Evolutionary conservation across 2,888 invertebrate genomes (phyloP), one percentile per base, ranked within the genome.

Genomic region (Nomada goodeniana): DNA sequence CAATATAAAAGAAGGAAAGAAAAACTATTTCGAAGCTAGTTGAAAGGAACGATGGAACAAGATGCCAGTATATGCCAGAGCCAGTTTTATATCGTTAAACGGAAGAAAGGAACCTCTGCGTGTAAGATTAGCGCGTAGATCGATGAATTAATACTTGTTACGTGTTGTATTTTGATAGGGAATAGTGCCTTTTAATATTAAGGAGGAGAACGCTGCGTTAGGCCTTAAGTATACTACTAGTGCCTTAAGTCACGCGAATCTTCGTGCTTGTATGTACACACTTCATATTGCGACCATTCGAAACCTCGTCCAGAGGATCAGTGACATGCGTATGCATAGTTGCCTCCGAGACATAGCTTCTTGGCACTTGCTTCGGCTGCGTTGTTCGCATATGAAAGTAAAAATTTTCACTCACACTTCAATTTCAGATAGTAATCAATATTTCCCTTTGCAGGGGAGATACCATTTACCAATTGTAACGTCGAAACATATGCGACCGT

Each of bases 131-230:
- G 85, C 65, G 78, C 82, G 78, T 80, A 72, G 80, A 75, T 86
- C 74, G 78, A 87, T 87, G 83, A 87, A 86, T 89, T 83, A 86
- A 84, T 86, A 87, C 82, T 83, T 88, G 87, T 89, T 90, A 89
- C 86, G 85, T 87, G 85, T 89, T 90, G 86, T 89, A 89, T 85
- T 87, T 88, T 81, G 83, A 89, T 88, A 89, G 91, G 88, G 85
- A 91, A 91, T 92, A 92, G 93, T 93, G 93, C 93, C 93, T 93
- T 93, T 88, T 90, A 89, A 92, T 82, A 85, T 89, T 90, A 89
- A 89, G 89, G 87, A 84, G 83, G 82, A 84, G 85, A 76, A 80
- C 82, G 82, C 88, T 88, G 88, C 87, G 87, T 90, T 90, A 89
- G 88, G 89, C 87, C 87, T 88, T 88, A 90, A 91, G 91, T 91